phyloP scores from a whole-genome alignment of 37 sponge, comb jelly and placozoan species.

The Cliona cf. orientalis region DNA sequence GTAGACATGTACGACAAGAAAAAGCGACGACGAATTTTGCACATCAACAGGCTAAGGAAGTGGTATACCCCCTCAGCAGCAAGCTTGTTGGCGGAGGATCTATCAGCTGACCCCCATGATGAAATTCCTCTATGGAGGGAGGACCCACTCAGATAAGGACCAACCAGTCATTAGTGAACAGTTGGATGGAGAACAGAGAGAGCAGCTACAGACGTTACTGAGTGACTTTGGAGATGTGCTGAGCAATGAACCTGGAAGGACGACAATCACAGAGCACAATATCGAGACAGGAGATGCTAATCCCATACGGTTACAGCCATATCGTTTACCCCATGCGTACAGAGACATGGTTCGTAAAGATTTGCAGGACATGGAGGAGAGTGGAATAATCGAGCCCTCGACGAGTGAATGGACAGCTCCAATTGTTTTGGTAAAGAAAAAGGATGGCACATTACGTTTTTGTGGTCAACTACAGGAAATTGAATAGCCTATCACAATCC shows the following conservation, averaged over 20 bases:
- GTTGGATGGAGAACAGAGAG: not conserved
- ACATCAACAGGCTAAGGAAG: not conserved
- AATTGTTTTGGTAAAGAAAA: slow-evolving; percentile 39
- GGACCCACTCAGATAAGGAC: not conserved
- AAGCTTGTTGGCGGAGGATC: not conserved
- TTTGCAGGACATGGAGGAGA: slow-evolving; percentile 26
- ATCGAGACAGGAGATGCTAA: slow-evolving; percentile 29
- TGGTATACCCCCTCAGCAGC: slow-evolving; percentile 1
- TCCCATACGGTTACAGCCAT: slow-evolving; percentile 20
- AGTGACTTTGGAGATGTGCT: not conserved
- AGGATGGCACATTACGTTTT: slow-evolving; percentile 26
- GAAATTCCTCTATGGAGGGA: not conserved
- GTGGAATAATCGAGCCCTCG: slow-evolving; percentile 35
- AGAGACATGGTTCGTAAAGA: slow-evolving; percentile 11
- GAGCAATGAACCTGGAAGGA: slow-evolving; percentile 2
- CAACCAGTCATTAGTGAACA: not conserved
- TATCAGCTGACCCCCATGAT: not conserved
- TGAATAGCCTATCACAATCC: slow-evolving; percentile 10
- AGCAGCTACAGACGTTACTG: not conserved
- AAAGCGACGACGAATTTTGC: not conserved
- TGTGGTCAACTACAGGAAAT: too few relatives aligned
- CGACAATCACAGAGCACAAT: not conserved
- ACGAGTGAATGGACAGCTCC: too few relatives aligned
- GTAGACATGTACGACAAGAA: not conserved
- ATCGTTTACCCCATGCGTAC: slow-evolving; percentile 29